These are phyloP conservation scores for Melanotaenia maccullochi DNA, from an alignment of 2,797 vertebrate genomes.

Conservation along the genomic window DNA sequence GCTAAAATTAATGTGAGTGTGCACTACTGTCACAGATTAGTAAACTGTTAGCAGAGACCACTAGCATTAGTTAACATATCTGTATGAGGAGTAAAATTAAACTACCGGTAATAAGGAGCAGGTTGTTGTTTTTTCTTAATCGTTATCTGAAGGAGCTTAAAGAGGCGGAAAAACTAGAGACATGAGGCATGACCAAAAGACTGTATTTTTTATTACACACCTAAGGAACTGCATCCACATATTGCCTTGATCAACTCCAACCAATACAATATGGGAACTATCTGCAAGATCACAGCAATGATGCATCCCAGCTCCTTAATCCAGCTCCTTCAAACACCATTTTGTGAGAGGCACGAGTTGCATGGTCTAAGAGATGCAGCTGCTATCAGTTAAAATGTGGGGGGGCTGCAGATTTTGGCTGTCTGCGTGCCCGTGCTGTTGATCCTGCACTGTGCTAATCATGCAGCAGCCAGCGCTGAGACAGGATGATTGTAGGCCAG, in stretches of 20 bases:
- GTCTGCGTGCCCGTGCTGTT: conserved; percentile 58
- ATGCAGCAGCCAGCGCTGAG: conserved; percentile 66
- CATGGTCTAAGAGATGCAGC: conserved; percentile 54
- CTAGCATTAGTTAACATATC: conserved; percentile 26
- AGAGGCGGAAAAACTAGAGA: conserved; percentile 47
- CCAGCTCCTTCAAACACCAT: conserved; percentile 32
- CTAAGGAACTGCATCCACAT: conserved; percentile 60
- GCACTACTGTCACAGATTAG: conserved; percentile 46
- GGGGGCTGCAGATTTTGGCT: conserved; percentile 47
- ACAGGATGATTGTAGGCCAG: conserved; percentile 77
- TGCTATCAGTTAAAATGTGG: conserved; percentile 68
- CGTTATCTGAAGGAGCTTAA: conserved; percentile 40
- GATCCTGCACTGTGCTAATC: conserved; percentile 74
- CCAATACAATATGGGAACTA: conserved; percentile 34
- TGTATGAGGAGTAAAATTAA: conserved; percentile 32
- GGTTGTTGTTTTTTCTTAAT: conserved; percentile 51
- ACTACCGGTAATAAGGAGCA: conserved; percentile 36
- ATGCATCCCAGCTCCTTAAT: conserved; percentile 29
- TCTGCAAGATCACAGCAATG: conserved; percentile 40
- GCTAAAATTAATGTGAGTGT: conserved; percentile 35
- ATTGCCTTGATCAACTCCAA: conserved; percentile 63
- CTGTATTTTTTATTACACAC: conserved; percentile 44
- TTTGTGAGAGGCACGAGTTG: conserved; percentile 41
- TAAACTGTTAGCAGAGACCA: conserved; percentile 41
- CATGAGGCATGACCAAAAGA: conserved; percentile 37